Base-by-base conservation (phyloP, 2,888 invertebrate genomes). In the Teinopalpus imperialis region DNA sequence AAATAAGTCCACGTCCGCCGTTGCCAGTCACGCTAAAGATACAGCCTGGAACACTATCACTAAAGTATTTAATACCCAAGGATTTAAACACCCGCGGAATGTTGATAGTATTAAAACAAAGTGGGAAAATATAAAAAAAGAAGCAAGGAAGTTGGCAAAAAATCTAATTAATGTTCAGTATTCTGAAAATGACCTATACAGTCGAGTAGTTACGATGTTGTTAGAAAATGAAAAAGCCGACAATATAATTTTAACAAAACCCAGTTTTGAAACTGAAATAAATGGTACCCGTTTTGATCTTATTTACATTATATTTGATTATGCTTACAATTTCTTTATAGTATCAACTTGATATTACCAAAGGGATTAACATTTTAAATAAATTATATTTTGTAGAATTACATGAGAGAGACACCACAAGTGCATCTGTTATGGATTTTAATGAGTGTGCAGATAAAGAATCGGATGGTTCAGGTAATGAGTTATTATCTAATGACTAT, bases 41-140 rank as follows among this genome's bases (percentile, higher is more conserved):
- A 36, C 54, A 6, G 61, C 71, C n/a, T 88, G 87, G 87, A 30
- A 46, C 2, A 76, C 73, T 53, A 75, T 87, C 49, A 57, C 78
- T 1, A 75, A 74, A 53, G 48, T 58, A 26, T 82, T 72, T 36
- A 87, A 86, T 47, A 67, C 53, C 4, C 57, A 64, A 37, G 72
- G 69, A 2, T 66, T 77, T 27, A 61, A 56, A 26, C 52, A 69
- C 47, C 53, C 59, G 1, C 71, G 86, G 46, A 71, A 55, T 48
- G 45, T 55, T 8, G 78, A 81, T 24, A 63, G 59, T 21, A 60
- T 86, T 36, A 83, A 72, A 59, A 72, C 57, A 1, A 87, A 85
- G 58, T 86, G 81, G 82, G 76, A 77, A 2, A 87, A 87, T 51
- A 56, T 88, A 20, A 85, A 85, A 43, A 75, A 63, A 29, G 59